Evolutionary conservation across 2,888 invertebrate genomes (phyloP).

Genomic region (Arrhopalites spinosus): DNA sequence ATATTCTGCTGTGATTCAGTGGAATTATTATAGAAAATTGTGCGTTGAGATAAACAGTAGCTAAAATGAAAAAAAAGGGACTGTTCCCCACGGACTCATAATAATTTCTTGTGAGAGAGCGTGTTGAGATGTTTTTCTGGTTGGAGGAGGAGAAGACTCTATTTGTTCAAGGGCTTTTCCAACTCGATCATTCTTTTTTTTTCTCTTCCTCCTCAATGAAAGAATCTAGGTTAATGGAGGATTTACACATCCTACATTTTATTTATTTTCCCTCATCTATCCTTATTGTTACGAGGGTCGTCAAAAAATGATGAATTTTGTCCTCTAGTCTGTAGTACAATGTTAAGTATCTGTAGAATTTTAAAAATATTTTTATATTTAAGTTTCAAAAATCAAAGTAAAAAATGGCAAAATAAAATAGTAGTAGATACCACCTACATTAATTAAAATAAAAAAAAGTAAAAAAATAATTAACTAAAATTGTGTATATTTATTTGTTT

Average conservation of each 20-base stretch:
- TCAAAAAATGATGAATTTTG: not conserved
- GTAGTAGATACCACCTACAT: not conserved
- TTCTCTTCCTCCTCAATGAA: not conserved
- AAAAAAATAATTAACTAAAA: not conserved
- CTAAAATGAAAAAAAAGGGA: conserved; percentile 4
- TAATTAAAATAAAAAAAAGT: too few relatives aligned
- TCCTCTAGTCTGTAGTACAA: not conserved
- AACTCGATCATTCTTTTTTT: too few relatives aligned
- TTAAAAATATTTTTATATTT: too few relatives aligned
- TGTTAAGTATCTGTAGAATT: too few relatives aligned
- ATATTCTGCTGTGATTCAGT: conserved; percentile 14
- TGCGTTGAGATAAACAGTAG: not conserved
- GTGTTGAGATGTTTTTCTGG: too few relatives aligned
- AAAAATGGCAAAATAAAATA: too few relatives aligned
- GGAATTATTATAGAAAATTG: not conserved
- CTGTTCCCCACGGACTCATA: not conserved
- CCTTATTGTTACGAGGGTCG: not conserved
- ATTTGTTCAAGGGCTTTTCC: too few relatives aligned
- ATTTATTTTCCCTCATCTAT: too few relatives aligned
- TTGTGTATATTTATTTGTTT: conserved; percentile 2
- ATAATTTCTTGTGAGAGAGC: not conserved
- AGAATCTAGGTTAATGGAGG: not conserved
- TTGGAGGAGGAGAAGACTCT: too few relatives aligned
- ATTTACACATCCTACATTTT: not conserved
- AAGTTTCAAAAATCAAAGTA: too few relatives aligned